Conservation (phyloP, 2,113 vertebrate species). For the Albula glossodonta region DNA sequence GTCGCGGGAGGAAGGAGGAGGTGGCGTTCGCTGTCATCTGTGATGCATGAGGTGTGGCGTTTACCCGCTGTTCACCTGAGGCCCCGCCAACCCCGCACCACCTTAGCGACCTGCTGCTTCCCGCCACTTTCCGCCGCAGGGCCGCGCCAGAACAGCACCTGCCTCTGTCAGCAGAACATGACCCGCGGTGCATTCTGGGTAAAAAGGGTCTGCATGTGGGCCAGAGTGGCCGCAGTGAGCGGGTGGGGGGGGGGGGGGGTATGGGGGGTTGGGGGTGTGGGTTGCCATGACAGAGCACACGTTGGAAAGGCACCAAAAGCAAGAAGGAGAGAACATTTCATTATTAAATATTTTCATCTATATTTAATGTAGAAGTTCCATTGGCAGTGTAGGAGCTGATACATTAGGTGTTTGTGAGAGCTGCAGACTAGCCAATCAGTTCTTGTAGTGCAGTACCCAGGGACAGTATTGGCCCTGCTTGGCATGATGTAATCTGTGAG, state of each 20-base stretch:
- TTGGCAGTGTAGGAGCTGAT: neutral
- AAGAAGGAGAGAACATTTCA: neutral
- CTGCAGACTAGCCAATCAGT: neutral
- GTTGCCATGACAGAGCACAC: too few relatives aligned
- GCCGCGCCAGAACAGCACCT: neutral
- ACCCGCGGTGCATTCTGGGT: neutral
- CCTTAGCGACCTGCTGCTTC: neutral
- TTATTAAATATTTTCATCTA: neutral
- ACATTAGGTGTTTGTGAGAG: neutral
- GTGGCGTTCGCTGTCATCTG: neutral
- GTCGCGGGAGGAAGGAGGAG: neutral
- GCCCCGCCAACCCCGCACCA: neutral
- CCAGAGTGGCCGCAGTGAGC: neutral
- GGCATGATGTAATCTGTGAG: too few relatives aligned
- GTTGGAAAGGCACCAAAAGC: neutral
- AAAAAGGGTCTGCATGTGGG: neutral
- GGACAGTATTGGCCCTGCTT: neutral
- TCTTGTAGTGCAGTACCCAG: neutral
- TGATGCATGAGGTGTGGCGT: constrained; percentile 7
- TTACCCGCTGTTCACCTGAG: constrained; percentile 6
- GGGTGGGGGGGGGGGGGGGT: too few relatives aligned
- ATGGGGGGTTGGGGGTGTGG: too few relatives aligned
- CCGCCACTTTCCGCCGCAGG: neutral
- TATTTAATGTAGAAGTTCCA: neutral
- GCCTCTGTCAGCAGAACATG: neutral